Conservation (phyloP, 2,888 invertebrate species). For the Microplitis deprimator region DNA sequence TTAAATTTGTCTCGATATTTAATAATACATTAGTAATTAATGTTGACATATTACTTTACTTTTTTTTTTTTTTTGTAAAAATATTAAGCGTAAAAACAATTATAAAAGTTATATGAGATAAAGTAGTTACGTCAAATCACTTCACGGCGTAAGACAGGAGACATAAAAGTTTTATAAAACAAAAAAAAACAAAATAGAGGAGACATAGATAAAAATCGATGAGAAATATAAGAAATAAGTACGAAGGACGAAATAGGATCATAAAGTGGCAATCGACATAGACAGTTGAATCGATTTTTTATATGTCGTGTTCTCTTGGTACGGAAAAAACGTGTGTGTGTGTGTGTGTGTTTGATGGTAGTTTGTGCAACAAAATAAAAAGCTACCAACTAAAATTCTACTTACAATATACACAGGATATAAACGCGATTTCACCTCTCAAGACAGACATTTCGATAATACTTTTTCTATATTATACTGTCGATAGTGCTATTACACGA, state of each 20-base stretch:
- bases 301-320: neutral
- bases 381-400: neutral
- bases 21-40: too few relatives aligned
- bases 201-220: slow-evolving; percentile 6
- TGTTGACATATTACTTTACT: too few relatives aligned
- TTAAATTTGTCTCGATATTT: too few relatives aligned
- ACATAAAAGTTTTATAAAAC: slow-evolving; percentile 3
- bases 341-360: too few relatives aligned
- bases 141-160: neutral
- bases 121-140: too few relatives aligned
- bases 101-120: too few relatives aligned
- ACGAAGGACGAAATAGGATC: slow-evolving; percentile 14
- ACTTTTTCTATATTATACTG: neutral
- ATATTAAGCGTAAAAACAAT: too few relatives aligned
- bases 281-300: neutral
- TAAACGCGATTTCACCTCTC: neutral
- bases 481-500: neutral
- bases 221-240: slow-evolving; percentile 7
- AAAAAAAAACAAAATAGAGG: neutral
- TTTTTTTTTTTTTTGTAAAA: too few relatives aligned
- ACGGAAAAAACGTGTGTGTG: too few relatives aligned
- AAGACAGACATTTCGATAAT: neutral
- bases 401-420: neutral
- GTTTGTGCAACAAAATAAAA: too few relatives aligned
- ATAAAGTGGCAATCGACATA: slow-evolving; percentile 29